phyloP scores from a whole-genome alignment of 2,113 vertebrate species.

The Cyprinodon tularosa region DNA sequence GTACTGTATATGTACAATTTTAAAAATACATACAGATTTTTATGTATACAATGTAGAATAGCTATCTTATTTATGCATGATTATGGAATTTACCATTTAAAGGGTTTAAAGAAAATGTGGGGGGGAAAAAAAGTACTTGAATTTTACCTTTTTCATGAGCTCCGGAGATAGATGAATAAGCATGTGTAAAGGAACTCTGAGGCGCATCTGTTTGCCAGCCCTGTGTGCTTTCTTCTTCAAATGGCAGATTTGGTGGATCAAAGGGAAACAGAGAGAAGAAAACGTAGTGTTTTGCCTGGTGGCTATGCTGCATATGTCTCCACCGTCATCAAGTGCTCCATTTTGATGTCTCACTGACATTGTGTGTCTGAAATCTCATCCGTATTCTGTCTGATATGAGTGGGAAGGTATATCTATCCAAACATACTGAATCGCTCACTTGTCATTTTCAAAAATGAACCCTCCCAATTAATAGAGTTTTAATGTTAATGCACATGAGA shows the following conservation, averaged over 20 bases:
- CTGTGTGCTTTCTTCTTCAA: constrained; percentile 57
- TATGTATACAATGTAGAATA: no score
- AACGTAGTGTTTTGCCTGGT: constrained; percentile 60
- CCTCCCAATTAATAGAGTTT: no score
- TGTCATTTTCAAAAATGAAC: neutral
- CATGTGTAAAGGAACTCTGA: constrained; percentile 12
- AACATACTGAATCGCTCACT: neutral
- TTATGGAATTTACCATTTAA: no score
- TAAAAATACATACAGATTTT: neutral
- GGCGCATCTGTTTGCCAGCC: constrained; percentile 31
- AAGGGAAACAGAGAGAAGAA: constrained; percentile 65
- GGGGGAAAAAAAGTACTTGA: neutral
- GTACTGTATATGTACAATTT: neutral
- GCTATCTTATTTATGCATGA: no score
- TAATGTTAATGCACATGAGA: neutral
- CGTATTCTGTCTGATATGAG: constrained; percentile 8
- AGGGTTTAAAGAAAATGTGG: neutral
- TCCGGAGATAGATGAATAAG: constrained; percentile 12
- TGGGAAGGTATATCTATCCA: neutral
- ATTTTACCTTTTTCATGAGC: neutral
- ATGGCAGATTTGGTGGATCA: constrained; percentile 70
- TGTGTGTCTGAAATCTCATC: constrained; percentile 21
- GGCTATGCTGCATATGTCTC: constrained; percentile 58
- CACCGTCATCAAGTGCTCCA: constrained; percentile 21
- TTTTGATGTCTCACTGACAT: constrained; percentile 35